Base-by-base conservation (phyloP, 30 jellyfish, hydroid and myxozoan genomes). In the Rhopilema esculentum region DNA sequence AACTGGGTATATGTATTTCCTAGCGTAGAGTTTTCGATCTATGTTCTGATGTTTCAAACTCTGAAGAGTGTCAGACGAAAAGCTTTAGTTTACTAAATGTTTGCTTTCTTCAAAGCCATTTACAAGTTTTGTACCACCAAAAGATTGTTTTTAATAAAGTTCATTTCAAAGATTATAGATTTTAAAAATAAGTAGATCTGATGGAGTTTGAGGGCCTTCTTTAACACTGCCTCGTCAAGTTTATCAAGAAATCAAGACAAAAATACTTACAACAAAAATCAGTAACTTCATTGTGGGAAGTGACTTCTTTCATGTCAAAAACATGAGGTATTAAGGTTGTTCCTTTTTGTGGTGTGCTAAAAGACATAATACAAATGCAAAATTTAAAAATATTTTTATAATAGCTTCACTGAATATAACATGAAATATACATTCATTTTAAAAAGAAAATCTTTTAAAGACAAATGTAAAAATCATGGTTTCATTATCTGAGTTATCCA, bases 241-340 rank as follows among this genome's bases (percentile, higher is more conserved):
- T 6, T 40, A 6, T 40, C 57, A 40, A 2, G 12, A 40, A 40
- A 12, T 6, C 57, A 40, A 40, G 57, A 40, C 6, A 1, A 1
- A 7, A 19, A 70, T 1, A 70, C 80, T 24, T 28, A 70, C 80
- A 70, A 70, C 80, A 70, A 24, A 70, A 70, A 24, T 70, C 80
- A 24, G 64, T n/a, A 70, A 27, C 63, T 27, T 70, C 48, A 70
- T 24, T 30, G 40, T 70, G 21, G 21, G 0, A 19, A 24, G 21
- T 0, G 21, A 1, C 17, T 28, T 22, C 0, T 0, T 6, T 24
- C 49, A 1, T 28, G 16, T 70, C 25, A 40, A 12, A 40, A 40
- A 2, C 9, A 40, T 40, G 9, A 24, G 80, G 25, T 1, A 57
- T 30, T 19, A n/a, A 0, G 49, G 66, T 15, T 19, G n/a, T 4